These are phyloP conservation scores for Aix galericulata DNA, from an alignment of 2,113 vertebrate species.

Conservation along the genomic window DNA sequence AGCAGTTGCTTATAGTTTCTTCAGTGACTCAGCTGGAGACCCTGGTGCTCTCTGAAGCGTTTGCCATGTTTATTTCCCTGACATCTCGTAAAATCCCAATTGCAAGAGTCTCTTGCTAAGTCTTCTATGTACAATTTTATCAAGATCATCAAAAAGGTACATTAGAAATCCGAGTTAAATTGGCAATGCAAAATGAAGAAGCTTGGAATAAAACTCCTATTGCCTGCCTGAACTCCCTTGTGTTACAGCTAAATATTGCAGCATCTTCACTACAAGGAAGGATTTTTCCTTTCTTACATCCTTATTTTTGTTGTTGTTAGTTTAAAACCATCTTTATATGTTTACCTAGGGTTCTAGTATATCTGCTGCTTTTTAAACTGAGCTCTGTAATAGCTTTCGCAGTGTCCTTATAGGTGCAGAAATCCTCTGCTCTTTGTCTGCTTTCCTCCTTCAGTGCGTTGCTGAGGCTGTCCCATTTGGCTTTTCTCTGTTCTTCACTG, in stretches of 20 bases:
- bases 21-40: neutral
- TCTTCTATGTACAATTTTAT: neutral
- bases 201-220: neutral
- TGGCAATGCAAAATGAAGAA: neutral
- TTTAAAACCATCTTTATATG: neutral
- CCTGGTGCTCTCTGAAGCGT: neutral
- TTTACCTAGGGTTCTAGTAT: neutral
- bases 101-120: neutral
- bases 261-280: neutral
- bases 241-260: neutral
- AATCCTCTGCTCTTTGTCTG: neutral
- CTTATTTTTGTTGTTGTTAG: neutral
- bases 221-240: neutral
- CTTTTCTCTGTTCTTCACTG: neutral
- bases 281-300: neutral
- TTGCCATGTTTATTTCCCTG: neutral
- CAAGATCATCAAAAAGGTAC: neutral
- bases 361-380: neutral
- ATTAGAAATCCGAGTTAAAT: neutral
- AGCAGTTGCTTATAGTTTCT: constrained; percentile 24
- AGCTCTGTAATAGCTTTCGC: neutral
- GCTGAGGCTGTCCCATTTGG: rapidly evolving
- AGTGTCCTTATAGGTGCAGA: neutral
- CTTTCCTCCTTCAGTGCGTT: neutral
- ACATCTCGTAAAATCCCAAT: neutral